phyloP scores from a whole-genome alignment of 2,797 vertebrate genomes.

The Serranus cabrilla region DNA sequence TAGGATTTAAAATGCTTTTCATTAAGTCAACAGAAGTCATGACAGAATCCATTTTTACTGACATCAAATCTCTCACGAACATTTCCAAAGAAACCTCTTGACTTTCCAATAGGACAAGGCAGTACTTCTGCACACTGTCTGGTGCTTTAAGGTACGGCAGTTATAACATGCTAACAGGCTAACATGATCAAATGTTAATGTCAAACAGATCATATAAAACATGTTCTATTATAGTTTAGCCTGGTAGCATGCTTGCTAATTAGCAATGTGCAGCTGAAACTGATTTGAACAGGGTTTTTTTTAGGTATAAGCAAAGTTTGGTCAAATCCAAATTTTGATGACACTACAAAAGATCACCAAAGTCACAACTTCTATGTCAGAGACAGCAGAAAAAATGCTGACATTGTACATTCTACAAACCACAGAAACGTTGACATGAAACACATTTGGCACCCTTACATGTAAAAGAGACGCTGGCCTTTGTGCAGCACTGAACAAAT shows the following conservation, averaged over 20 bases:
- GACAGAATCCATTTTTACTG: slow-evolving; percentile 19
- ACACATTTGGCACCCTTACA: too few species aligned
- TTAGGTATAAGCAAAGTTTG: neutral
- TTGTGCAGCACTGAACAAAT: too few species aligned
- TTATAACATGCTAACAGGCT: neutral
- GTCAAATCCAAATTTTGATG: neutral
- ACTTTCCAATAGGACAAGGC: neutral
- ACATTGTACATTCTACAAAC: too few species aligned
- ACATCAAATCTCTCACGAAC: slow-evolving; percentile 8
- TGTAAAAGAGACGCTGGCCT: too few species aligned
- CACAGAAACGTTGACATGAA: too few species aligned
- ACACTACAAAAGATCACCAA: neutral
- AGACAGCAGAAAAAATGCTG: neutral
- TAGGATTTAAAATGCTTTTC: slow-evolving; percentile 59
- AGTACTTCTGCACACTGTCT: neutral
- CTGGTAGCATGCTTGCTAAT: neutral
- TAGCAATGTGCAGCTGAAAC: neutral
- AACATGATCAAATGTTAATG: neutral
- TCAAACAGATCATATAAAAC: neutral
- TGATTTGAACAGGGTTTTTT: neutral
- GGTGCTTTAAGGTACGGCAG: neutral
- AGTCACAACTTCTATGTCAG: neutral
- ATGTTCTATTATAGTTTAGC: neutral
- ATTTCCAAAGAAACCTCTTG: neutral
- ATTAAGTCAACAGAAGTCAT: slow-evolving; percentile 37